Evolutionary conservation across 2,888 invertebrate genomes (phyloP).

Genomic region (Exephanes ischioxanthus): DNA sequence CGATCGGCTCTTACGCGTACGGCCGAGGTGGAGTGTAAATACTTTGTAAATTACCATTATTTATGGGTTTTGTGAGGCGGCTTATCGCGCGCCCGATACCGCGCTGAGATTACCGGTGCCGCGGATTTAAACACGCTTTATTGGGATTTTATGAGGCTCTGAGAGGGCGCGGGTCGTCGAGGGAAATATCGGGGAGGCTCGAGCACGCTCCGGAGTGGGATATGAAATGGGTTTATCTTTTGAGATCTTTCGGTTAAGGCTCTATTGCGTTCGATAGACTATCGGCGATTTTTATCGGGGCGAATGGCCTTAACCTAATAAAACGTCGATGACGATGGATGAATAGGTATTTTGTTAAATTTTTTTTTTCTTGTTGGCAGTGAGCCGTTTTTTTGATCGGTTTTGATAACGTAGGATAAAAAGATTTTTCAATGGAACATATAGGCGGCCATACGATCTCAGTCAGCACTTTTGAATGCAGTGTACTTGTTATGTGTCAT

Average conservation of each 20-base stretch:
- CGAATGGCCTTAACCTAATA: too few species aligned
- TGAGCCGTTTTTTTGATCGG: too few species aligned
- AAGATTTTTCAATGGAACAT: too few species aligned
- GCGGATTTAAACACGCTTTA: neutral
- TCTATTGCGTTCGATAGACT: neutral
- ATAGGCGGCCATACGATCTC: too few species aligned
- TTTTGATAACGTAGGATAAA: too few species aligned
- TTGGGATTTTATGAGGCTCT: neutral
- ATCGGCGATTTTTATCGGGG: neutral
- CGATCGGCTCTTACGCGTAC: constrained; percentile 15
- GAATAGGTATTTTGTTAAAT: too few species aligned
- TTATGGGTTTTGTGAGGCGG: constrained; percentile 10
- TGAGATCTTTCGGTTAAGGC: neutral
- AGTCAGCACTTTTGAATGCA: too few species aligned
- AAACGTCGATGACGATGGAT: too few species aligned
- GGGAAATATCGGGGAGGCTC: too few species aligned
- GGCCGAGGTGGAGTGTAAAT: constrained; percentile 42
- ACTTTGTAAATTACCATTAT: constrained; percentile 45
- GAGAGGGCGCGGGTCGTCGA: too few species aligned
- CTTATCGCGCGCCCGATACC: constrained; percentile 4
- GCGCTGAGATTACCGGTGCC: neutral
- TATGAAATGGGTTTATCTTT: neutral
- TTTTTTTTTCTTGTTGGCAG: too few species aligned
- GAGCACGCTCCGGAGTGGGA: neutral
- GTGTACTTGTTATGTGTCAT: too few species aligned